Conservation (phyloP, 2,797 vertebrate genomes). For the Nannoperca australis region DNA sequence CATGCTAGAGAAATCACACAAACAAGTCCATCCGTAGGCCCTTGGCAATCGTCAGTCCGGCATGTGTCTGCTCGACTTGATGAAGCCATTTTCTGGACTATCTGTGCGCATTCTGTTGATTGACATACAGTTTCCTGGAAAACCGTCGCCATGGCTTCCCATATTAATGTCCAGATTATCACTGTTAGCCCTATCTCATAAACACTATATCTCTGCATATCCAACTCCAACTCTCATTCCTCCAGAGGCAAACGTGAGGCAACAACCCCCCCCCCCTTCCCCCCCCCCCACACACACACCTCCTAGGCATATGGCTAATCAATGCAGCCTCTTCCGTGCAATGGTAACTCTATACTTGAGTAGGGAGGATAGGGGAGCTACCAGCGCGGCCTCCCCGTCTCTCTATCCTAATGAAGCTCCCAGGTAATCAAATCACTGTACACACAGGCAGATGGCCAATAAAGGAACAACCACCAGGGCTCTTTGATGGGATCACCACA, state of each 20-base stretch:
- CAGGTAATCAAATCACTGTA: slow-evolving; percentile 78
- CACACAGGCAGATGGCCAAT: slow-evolving; percentile 80
- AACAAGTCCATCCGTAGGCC: slow-evolving; percentile 26
- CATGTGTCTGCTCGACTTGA: not conserved
- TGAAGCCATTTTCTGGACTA: slow-evolving; percentile 14
- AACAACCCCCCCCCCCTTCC: slow-evolving; percentile 11
- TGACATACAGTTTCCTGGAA: slow-evolving; percentile 50
- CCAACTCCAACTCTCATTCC: slow-evolving; percentile 39
- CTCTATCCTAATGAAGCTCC: slow-evolving; percentile 76
- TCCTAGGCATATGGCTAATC: slow-evolving; percentile 73
- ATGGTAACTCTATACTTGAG: slow-evolving; percentile 74
- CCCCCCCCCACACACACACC: slow-evolving; percentile 1
- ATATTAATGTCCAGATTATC: slow-evolving; percentile 42
- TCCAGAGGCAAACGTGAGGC: slow-evolving; percentile 48
- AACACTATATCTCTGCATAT: slow-evolving; percentile 32
- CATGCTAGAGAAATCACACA: slow-evolving; percentile 26
- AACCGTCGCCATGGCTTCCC: slow-evolving; percentile 28
- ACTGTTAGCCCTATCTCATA: slow-evolving; percentile 18
- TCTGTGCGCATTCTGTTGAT: slow-evolving; percentile 26
- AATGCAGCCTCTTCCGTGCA: slow-evolving; percentile 69
- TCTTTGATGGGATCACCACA: slow-evolving; percentile 40
- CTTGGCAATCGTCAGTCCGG: not conserved
- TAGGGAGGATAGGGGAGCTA: slow-evolving; percentile 67
- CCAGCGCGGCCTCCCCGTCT: slow-evolving; percentile 60
- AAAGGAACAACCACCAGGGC: slow-evolving; percentile 50